A percentile compares a stretch with the other conserved stretches of the same genome.
These are phyloP conservation scores for Rotaria macrura DNA, from an alignment of 2,888 invertebrate species.

Conservation along the genomic window DNA sequence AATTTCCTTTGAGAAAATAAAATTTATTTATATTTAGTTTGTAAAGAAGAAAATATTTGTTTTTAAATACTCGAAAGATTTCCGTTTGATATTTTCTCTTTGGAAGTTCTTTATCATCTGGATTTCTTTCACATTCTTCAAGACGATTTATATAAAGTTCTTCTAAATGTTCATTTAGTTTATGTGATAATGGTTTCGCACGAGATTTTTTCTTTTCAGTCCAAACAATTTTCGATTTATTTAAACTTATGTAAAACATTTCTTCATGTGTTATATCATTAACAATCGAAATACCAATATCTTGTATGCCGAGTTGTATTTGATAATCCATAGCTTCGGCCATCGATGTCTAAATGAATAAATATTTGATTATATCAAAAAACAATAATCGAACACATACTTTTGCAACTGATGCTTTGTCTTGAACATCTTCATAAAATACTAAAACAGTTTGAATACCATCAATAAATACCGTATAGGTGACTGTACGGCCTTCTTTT, in stretches of 20 bases:
- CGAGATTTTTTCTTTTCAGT: background rate
- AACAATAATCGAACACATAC: background rate
- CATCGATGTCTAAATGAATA: background rate
- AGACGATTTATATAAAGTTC: background rate
- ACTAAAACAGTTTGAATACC: conserved; percentile 81
- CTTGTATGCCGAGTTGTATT: background rate
- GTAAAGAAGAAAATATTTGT: background rate
- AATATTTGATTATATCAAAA: background rate
- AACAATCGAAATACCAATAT: conserved; percentile 18
- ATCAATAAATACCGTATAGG: conserved; percentile 81
- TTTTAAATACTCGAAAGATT: background rate
- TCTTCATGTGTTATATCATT: background rate
- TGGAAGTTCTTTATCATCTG: background rate
- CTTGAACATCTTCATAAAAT: conserved; percentile 60
- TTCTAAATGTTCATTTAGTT: background rate
- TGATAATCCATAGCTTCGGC: conserved; percentile 4
- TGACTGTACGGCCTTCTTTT: conserved; percentile 58
- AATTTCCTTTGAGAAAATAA: background rate
- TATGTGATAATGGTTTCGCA: background rate
- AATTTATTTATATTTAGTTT: background rate
- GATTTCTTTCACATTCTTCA: background rate
- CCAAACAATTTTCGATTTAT: background rate
- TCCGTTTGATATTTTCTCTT: background rate
- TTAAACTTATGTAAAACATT: background rate
- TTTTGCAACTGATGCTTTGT: background rate